Evolutionary conservation across 2,888 invertebrate genomes (phyloP).

Genomic region (Dioctria rufipes): DNA sequence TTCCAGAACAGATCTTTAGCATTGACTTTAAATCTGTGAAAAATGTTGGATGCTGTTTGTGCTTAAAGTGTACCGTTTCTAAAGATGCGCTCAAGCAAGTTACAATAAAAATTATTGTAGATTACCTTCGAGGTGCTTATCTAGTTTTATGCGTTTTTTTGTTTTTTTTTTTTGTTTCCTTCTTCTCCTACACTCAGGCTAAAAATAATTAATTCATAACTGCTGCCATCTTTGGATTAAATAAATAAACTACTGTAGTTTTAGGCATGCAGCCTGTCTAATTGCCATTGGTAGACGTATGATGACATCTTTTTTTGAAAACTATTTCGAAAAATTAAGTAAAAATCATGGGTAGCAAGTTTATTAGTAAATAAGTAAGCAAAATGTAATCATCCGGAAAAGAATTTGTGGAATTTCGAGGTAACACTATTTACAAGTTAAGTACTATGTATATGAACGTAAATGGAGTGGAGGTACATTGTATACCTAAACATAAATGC

Average conservation of each 20-base stretch:
- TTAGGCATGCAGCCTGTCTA: background rate
- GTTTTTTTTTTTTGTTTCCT: no score
- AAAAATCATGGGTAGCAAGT: background rate
- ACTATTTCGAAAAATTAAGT: background rate
- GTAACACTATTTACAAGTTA: background rate
- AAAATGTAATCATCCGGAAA: background rate
- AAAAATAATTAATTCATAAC: background rate
- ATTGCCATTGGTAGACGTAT: background rate
- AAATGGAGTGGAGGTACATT: background rate
- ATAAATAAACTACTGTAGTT: background rate
- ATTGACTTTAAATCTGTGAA: slow-evolving; percentile 30
- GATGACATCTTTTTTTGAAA: background rate
- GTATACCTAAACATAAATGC: background rate
- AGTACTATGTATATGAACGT: background rate
- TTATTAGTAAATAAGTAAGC: background rate
- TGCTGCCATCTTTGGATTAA: background rate
- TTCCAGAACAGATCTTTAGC: slow-evolving; percentile 16
- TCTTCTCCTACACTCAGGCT: no score
- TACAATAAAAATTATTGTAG: background rate
- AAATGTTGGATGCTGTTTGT: background rate
- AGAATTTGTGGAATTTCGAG: background rate
- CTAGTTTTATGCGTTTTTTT: no score
- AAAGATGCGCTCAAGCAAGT: slow-evolving; percentile 1
- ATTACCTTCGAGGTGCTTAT: no score
- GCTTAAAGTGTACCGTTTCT: slow-evolving; percentile 14